A percentile compares a stretch with the other conserved stretches of the same genome.
Conservation (phyloP, 2,797 vertebrate species). For the Danio kyathit region DNA sequence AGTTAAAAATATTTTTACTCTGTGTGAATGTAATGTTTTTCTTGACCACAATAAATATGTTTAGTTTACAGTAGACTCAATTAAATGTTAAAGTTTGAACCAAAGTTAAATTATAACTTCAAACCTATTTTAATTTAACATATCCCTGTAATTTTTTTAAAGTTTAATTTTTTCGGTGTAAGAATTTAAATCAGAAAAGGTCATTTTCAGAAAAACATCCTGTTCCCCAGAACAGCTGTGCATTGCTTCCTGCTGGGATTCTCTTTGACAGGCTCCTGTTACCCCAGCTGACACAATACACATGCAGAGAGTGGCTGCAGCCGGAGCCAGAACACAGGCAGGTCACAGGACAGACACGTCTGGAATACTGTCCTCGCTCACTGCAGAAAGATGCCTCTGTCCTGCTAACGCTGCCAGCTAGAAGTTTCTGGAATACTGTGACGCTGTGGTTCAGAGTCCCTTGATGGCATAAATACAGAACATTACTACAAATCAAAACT, state of each 20-base stretch:
- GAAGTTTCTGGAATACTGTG: conserved; percentile 16
- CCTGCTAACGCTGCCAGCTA: neutral
- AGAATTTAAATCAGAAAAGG: neutral
- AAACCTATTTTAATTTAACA: no score
- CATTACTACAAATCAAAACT: neutral
- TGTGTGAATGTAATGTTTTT: no score
- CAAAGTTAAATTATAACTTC: no score
- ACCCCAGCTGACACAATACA: conserved; percentile 47
- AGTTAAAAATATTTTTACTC: no score
- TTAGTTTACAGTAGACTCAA: no score
- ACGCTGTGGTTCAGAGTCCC: neutral
- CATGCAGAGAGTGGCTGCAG: conserved; percentile 29
- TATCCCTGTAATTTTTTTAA: no score
- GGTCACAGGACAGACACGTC: conserved; percentile 12
- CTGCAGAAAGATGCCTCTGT: conserved; percentile 19
- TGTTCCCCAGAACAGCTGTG: conserved; percentile 60
- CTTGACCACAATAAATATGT: no score
- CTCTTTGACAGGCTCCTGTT: conserved; percentile 47
- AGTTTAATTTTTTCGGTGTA: no score
- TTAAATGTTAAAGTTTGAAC: no score
- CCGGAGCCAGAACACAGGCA: conserved; percentile 17
- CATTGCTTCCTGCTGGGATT: conserved; percentile 48
- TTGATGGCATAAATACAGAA: neutral
- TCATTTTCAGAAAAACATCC: conserved; percentile 44
- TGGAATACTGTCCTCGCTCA: conserved; percentile 26